Evolutionary conservation across 2,113 vertebrate species (phyloP), one percentile per base, ranked within the genome.

Genomic region (Clarias gariepinus): DNA sequence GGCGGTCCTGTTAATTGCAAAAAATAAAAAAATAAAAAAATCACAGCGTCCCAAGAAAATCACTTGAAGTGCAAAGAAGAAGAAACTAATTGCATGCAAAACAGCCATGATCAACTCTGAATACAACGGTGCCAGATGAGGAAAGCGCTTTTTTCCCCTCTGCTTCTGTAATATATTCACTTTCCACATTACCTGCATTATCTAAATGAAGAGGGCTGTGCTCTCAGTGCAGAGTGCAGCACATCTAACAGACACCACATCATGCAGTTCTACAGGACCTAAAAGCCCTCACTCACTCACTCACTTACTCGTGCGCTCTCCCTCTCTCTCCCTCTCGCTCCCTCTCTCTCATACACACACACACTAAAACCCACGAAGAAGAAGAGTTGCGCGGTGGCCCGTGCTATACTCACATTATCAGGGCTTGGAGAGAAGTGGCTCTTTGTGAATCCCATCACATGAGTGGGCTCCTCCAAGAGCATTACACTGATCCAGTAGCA

Each of bases 351-450:
- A 12, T 63, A 68, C 77, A 69, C 74, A 84, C 63, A 84, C 63
- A 82, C 57, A 77, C 78, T 83, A 64, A 86, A 82, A 88, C 69
- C 74, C 82, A 87, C 18, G 58, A 77, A 78, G 86, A 87, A 87
- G 83, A 80, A 86, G 82, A 74, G 77, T 74, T 60, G 81, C 55
- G 5, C 61, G 33, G 73, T 47, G 78, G 77, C 60, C 41, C 57
- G 82, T 28, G 76, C 82, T 63, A 87, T 92, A 92, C 92, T 92
- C 87, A 91, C 92, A 88, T 90, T 85, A 87, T 86, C 85, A 86
- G 78, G 82, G 89, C 69, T 60, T 87, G 90, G 78, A 86, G 82
- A 86, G 47, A 84, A 90, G 88, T 79, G 89, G 83, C 84, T 84
- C 79, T 92, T 87, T 88, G 89, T 83, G 87, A 84, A 85, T 85